These are phyloP conservation scores for Pseudococcus longispinus DNA, from an alignment of 2,888 invertebrate species.

Conservation along the genomic window DNA sequence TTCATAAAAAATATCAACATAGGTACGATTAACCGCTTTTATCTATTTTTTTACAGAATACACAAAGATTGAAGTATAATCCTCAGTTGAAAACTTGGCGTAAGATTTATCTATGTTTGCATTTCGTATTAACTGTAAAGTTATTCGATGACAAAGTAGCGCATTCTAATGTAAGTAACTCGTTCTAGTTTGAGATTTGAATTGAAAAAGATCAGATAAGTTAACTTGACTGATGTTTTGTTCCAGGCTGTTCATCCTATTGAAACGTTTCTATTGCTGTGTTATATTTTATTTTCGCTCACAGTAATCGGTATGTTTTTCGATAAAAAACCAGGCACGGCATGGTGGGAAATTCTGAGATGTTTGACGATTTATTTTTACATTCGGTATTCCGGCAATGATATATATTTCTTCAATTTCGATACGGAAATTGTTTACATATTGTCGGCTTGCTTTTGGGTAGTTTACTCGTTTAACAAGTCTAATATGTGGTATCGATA, in stretches of 20 bases:
- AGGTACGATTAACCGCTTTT: too few relatives aligned
- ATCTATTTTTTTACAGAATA: constrained; percentile 66
- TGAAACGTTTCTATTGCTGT: constrained; percentile 67
- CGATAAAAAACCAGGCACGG: constrained; percentile 71
- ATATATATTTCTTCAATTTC: not conserved
- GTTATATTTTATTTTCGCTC: constrained; percentile 72
- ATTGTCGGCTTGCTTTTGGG: constrained; percentile 6
- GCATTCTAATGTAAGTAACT: constrained; percentile 16
- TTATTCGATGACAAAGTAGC: constrained; percentile 67
- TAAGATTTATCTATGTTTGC: constrained; percentile 71
- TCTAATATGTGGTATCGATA: not conserved
- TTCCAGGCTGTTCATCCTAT: constrained; percentile 64
- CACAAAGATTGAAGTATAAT: constrained; percentile 72
- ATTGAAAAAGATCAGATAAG: not conserved
- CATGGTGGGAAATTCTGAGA: constrained; percentile 71
- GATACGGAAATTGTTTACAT: constrained; percentile 26
- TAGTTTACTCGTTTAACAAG: not conserved
- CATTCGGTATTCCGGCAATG: constrained; percentile 22
- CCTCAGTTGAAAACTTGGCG: constrained; percentile 73
- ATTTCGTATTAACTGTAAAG: constrained; percentile 72
- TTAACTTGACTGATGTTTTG: not conserved
- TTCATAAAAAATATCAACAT: too few relatives aligned
- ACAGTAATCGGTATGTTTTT: constrained; percentile 76
- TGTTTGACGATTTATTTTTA: constrained; percentile 67
- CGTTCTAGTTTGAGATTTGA: not conserved